Evolutionary conservation across 2,888 invertebrate genomes (phyloP).

Genomic region (Drosophila mimica): DNA sequence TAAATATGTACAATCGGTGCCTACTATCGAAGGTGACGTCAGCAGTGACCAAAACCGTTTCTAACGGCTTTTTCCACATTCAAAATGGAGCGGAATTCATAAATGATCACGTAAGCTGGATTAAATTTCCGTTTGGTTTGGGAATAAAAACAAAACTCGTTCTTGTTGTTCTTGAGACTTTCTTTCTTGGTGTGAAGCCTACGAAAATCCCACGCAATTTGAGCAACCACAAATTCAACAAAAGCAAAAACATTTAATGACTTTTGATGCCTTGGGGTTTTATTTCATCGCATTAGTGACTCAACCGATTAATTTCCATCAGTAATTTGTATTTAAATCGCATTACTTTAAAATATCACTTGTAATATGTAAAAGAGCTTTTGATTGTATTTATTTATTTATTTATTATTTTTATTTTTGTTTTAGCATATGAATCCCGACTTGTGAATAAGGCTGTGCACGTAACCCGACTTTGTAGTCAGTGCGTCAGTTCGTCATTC

Average conservation of each 20-base stretch:
- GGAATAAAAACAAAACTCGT: constrained; percentile 51
- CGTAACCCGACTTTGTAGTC: constrained; percentile 31
- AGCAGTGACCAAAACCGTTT: background rate
- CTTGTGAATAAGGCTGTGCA: constrained; percentile 54
- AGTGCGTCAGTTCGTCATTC: constrained; percentile 10
- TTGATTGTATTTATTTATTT: background rate
- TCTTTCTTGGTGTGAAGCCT: constrained; percentile 60
- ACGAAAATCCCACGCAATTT: constrained; percentile 63
- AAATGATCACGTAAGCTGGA: constrained; percentile 20
- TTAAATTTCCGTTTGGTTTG: constrained; percentile 13
- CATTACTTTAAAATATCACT: constrained; percentile 25
- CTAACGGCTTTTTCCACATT: constrained; percentile 31
- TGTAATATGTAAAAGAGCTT: constrained; percentile 29
- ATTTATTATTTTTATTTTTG: background rate
- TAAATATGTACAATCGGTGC: background rate
- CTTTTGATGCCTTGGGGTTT: constrained; percentile 50
- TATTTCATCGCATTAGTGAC: constrained; percentile 51
- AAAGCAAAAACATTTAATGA: constrained; percentile 55
- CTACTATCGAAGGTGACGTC: constrained; percentile 25
- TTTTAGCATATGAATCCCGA: constrained; percentile 61
- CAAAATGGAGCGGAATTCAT: constrained; percentile 1
- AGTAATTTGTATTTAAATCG: constrained; percentile 23
- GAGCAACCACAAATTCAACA: constrained; percentile 36
- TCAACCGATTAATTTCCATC: constrained; percentile 37
- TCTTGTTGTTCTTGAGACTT: constrained; percentile 66